phyloP scores from a whole-genome alignment of 53 echinoderm and acorn worm genomes.

The Glandiceps talaboti region DNA sequence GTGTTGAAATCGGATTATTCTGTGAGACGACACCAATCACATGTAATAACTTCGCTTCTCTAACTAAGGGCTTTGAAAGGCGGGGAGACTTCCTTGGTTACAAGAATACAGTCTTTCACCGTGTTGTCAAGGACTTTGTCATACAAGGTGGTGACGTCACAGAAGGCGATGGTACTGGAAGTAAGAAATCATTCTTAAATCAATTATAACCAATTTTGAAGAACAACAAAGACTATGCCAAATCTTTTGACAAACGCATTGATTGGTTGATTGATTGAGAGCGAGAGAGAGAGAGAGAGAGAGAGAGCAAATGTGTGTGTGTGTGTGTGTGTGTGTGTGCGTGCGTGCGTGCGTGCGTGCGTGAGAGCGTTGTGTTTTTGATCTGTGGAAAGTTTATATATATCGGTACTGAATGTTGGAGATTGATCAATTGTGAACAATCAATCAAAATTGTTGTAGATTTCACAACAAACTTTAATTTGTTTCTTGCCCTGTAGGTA shows the following conservation, averaged over 20 bases:
- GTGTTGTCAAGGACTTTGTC: constrained; percentile 74
- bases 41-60: constrained; percentile 81
- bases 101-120: constrained; percentile 73
- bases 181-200: too few relatives aligned
- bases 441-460: not conserved
- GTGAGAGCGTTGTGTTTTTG: too few relatives aligned
- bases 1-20: constrained; percentile 62
- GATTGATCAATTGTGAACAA: not conserved
- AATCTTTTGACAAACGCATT: too few relatives aligned
- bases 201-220: too few relatives aligned
- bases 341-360: too few relatives aligned
- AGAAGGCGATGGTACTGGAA: constrained; percentile 71
- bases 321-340: too few relatives aligned
- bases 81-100: constrained; percentile 33
- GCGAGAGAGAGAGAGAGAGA: too few relatives aligned
- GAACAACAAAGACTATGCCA: too few relatives aligned
- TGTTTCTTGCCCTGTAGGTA: constrained; percentile 22
- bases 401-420: not conserved
- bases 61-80: too few relatives aligned
- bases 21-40: constrained; percentile 76
- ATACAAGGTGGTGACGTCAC: constrained; percentile 89
- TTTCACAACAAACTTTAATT: not conserved
- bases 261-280: too few relatives aligned
- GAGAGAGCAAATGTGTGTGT: too few relatives aligned
- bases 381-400: too few relatives aligned